Base-by-base conservation (phyloP, 2,888 invertebrate genomes). In the Hoplodrina ambigua region DNA sequence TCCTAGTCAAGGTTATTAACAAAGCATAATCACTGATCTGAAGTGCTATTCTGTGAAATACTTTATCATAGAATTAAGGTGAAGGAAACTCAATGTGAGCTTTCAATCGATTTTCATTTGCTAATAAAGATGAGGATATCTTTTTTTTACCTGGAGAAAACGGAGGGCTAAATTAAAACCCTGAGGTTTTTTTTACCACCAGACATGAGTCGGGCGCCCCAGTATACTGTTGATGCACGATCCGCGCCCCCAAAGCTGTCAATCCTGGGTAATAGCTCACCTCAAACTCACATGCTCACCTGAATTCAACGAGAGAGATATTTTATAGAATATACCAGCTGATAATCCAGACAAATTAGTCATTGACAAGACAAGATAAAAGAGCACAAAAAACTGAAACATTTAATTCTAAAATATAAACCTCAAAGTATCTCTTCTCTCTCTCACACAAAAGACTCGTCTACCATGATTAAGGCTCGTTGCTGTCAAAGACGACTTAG, bases 401-500 rank as follows among this genome's bases (percentile, higher is more conserved):
- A 61, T 58, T 61, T 57, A 37, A 50, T 46, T 54, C 33, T 37
- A 4, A 56, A 77, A 59, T 25, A 2, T 72, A 13, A 25, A 25
- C 41, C 52, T 59, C 19, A 8, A 37, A 4, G n/a, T 4, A 1
- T 41, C 5, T 3, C 2, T 6, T 41, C 25, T 4, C 1, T 15
- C 8, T 11, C 19, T 17, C 19, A n/a, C 30, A 10, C 44, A 46
- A 17, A 10, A 59, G 60, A 30, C 59, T 46, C 66, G 62, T 46
- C 50, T 59, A 55, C 49, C 25, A 25, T 70, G 79, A 78, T 79
- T 56, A 66, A 54, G 62, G 75, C 65, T 64, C 6, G 3, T 20
- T 50, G 20, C 56, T 25, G n/a, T 78, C 75, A 75, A 78, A 78
- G 62, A 46, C 49, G 20, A 19, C 59, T 56, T 37, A 63, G 78